Conservation (phyloP, 2,797 vertebrate species). For the Octomys mimax region DNA sequence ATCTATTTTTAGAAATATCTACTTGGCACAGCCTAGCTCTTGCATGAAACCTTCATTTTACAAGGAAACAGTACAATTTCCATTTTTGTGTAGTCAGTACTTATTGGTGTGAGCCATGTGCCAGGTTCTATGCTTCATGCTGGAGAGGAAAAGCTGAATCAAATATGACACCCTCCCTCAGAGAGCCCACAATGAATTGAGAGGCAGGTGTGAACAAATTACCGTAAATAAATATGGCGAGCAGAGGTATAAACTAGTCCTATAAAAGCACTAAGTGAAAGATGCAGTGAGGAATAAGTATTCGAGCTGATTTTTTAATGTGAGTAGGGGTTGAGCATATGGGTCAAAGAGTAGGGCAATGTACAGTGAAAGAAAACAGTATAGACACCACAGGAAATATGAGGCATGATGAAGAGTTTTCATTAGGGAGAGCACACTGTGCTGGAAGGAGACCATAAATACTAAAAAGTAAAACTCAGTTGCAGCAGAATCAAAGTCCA, state of each 20-base stretch:
- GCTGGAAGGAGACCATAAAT: neutral
- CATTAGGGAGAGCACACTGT: neutral
- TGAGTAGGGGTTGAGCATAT: slow-evolving; percentile 46
- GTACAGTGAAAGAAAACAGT: slow-evolving; percentile 21
- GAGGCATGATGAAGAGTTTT: neutral
- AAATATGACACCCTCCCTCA: slow-evolving; percentile 60
- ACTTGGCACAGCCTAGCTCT: neutral
- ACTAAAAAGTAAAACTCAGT: neutral
- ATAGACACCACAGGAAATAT: neutral
- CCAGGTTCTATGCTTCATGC: slow-evolving; percentile 48
- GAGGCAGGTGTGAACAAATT: slow-evolving; percentile 80
- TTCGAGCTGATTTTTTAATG: slow-evolving; percentile 38
- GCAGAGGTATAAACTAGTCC: slow-evolving; percentile 59
- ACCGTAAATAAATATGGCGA: slow-evolving; percentile 79
- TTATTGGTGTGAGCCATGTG: slow-evolving; percentile 55
- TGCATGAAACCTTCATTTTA: slow-evolving; percentile 10
- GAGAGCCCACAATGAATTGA: slow-evolving; percentile 71
- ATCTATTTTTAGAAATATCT: neutral
- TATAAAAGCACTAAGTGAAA: slow-evolving; percentile 58
- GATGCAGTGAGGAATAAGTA: neutral
- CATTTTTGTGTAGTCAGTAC: neutral
- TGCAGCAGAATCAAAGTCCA: neutral
- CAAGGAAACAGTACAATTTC: neutral
- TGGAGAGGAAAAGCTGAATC: slow-evolving; percentile 62
- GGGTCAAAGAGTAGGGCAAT: neutral